Evolutionary conservation across 2,888 invertebrate species (phyloP), one percentile per base, ranked within the genome.

Genomic region (Aspidiotus destructor): DNA sequence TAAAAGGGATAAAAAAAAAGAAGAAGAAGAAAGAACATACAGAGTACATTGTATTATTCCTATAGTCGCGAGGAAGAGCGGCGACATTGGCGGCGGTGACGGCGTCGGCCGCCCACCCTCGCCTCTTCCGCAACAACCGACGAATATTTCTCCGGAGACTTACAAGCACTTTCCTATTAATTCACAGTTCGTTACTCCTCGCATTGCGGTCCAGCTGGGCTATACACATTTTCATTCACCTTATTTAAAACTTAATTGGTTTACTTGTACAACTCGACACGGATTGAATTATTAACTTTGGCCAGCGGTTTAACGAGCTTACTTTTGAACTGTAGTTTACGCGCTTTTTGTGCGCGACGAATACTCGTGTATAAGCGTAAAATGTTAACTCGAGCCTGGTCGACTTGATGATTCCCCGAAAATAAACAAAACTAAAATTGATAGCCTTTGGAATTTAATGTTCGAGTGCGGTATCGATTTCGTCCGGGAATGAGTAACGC

Each of bases 211-310:
- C 65, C 65, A 65, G 65, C 65, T 57, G 58, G 41, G 65, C 42
- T 16, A 55, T 57, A 57, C 41, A 58, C 58, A 42, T 64, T 55
- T 54, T 55, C 55, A 55, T 64, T 55, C 55, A 57, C 65, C 65
- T 65, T 65, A 65, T 65, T 65, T 65, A 58, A 65, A 65, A 65
- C 57, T 65, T 65, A 65, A 65, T 65, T 58, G 65, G 41, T 65
- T 65, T 65, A 65, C 65, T 65, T 16, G 40, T 41, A 64, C 17
- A n/a, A 17, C 16, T 55, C 55, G 55, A 10, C 55, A n/a, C 48
- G n/a, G 48, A 48, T 48, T 48, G 48, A 48, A 48, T 48, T 48
- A 48, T 48, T 48, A 48, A 48, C 48, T 48, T 48, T n/a, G n/a
- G n/a, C 11, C 48, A 48, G n/a, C n/a, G n/a, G 11, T 48, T 48